Evolutionary conservation across 2,113 vertebrate species (phyloP).

Genomic region (Oxyruncus cristatus): DNA sequence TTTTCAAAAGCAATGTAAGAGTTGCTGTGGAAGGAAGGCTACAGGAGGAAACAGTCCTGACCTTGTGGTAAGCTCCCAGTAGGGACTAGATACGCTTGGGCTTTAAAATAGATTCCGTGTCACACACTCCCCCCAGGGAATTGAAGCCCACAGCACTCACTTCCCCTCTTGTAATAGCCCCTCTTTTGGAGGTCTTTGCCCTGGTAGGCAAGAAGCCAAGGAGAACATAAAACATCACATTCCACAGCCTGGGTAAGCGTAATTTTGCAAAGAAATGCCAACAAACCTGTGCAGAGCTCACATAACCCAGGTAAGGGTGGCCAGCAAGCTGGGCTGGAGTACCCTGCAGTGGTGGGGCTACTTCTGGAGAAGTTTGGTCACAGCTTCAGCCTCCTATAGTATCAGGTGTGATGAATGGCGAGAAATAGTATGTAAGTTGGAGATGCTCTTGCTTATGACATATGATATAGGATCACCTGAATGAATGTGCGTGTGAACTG

Average conservation of each 20-base stretch:
- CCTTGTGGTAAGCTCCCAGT: neutral
- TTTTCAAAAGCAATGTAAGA: neutral
- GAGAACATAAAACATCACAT: neutral
- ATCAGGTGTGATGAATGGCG: neutral
- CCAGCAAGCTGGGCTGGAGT: neutral
- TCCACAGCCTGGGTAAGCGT: neutral
- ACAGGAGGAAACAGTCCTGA: neutral
- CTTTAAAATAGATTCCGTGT: neutral
- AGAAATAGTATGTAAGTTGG: neutral
- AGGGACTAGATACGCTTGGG: too few species aligned
- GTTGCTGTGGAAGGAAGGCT: neutral
- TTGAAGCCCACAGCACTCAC: neutral
- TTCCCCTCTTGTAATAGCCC: neutral
- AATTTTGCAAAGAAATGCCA: neutral
- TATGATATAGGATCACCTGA: neutral
- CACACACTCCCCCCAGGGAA: fast-evolving
- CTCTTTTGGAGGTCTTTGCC: neutral
- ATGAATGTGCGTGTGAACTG: neutral
- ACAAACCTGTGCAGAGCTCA: neutral
- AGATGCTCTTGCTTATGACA: neutral
- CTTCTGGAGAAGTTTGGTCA: neutral
- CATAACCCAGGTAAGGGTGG: fast-evolving
- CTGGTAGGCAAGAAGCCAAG: neutral
- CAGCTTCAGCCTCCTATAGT: neutral
- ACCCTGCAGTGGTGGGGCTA: fast-evolving